Evolutionary conservation across 2,797 vertebrate genomes (phyloP).

Genomic region (Champsocephalus gunnari): DNA sequence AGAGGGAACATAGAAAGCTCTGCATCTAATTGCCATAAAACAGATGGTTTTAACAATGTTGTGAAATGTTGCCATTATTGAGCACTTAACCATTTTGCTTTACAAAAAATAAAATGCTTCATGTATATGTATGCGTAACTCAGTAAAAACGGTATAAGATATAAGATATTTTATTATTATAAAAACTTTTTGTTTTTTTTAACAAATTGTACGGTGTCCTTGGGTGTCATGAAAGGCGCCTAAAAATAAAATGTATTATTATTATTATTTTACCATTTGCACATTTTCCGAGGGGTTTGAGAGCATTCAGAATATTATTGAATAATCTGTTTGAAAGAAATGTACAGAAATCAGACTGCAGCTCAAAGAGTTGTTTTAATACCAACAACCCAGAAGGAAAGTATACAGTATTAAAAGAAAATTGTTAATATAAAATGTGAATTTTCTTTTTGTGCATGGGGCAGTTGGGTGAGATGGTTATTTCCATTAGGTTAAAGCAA

Average conservation of each 20-base stretch:
- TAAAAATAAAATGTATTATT: no score
- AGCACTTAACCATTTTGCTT: background rate
- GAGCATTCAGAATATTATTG: conserved; percentile 1
- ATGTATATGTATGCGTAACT: no score
- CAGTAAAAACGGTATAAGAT: background rate
- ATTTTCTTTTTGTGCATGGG: background rate
- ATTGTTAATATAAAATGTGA: background rate
- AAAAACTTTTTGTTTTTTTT: no score
- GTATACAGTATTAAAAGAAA: background rate
- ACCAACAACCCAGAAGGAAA: background rate
- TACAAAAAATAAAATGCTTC: no score
- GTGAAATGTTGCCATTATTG: background rate
- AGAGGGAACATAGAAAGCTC: background rate
- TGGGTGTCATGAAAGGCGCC: no score
- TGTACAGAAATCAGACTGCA: background rate
- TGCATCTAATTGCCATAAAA: background rate
- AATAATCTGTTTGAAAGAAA: conserved; percentile 10
- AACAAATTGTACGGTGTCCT: no score
- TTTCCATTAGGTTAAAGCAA: background rate
- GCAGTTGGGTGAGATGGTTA: background rate
- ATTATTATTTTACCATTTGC: background rate
- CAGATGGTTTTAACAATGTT: no score
- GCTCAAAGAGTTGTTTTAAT: background rate
- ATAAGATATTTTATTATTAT: no score
- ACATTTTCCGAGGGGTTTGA: background rate